Evolutionary conservation across 1,140 invertebrate genomes (phyloP).

Genomic region (Archegozetes longisetosus): DNA sequence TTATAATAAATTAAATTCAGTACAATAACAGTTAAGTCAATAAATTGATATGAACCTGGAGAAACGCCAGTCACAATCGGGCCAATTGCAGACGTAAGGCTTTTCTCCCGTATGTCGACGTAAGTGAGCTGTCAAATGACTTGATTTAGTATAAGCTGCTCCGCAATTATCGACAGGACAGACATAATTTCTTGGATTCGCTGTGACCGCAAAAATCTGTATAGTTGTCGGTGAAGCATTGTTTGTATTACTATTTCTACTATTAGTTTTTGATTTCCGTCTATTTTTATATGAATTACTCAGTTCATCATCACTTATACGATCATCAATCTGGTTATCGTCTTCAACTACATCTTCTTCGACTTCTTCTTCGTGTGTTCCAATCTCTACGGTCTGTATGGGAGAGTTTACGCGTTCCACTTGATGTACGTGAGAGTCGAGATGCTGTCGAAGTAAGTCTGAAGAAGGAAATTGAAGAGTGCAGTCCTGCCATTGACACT

Average conservation of each 20-base stretch:
- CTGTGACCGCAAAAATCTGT: not conserved
- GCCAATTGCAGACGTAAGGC: slow-evolving; percentile 77
- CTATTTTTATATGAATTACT: not conserved
- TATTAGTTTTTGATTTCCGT: not conserved
- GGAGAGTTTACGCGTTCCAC: not conserved
- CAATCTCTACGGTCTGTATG: not conserved
- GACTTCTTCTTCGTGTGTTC: not conserved
- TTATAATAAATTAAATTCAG: too few species aligned
- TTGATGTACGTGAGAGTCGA: slow-evolving; percentile 4
- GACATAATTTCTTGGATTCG: slow-evolving; percentile 33
- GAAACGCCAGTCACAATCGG: slow-evolving; percentile 71
- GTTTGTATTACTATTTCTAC: not conserved
- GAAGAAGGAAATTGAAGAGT: not conserved
- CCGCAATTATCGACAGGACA: slow-evolving; percentile 42
- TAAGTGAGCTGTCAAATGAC: slow-evolving; percentile 82
- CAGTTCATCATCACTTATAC: not conserved
- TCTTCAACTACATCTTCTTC: slow-evolving; percentile 5
- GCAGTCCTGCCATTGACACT: slow-evolving; percentile 7
- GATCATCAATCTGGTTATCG: not conserved
- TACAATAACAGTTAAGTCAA: not conserved
- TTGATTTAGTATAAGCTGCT: slow-evolving; percentile 74
- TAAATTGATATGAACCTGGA: slow-evolving; percentile 37
- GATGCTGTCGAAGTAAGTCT: not conserved
- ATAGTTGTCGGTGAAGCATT: not conserved
- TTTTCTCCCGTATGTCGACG: slow-evolving; percentile 53